phyloP scores from a whole-genome alignment of 2,888 invertebrate species.

The Tinea pellionella region DNA sequence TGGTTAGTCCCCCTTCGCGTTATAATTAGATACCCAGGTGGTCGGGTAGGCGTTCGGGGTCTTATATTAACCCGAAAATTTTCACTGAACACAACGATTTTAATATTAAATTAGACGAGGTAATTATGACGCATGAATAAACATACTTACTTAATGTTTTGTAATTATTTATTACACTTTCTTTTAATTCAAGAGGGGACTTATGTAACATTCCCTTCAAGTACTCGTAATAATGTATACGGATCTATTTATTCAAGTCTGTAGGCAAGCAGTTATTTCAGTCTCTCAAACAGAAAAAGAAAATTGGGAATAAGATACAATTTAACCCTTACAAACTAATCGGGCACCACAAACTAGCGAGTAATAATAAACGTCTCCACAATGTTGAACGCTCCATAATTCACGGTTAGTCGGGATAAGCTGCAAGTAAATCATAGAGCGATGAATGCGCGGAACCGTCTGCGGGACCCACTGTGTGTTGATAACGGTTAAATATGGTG shows the following conservation, averaged over 20 bases:
- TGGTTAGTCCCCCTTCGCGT: neutral
- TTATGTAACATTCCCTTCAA: too few relatives aligned
- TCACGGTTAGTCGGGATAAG: constrained; percentile 53
- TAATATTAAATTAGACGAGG: constrained; percentile 6
- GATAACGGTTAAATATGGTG: constrained; percentile 65
- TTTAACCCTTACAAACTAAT: neutral
- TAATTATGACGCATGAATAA: constrained; percentile 6
- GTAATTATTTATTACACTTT: neutral
- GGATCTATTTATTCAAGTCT: too few relatives aligned
- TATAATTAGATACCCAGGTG: constrained; percentile 5
- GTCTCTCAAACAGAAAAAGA: too few relatives aligned
- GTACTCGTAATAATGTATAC: too few relatives aligned
- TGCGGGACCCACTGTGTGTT: constrained; percentile 30
- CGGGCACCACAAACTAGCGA: neutral
- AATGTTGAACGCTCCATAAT: constrained; percentile 36
- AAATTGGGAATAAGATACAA: too few relatives aligned
- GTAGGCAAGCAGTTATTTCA: too few relatives aligned
- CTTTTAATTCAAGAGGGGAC: neutral
- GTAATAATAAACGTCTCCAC: constrained; percentile 17
- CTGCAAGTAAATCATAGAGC: constrained; percentile 57
- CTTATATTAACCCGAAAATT: constrained; percentile 3
- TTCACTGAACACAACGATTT: constrained; percentile 5
- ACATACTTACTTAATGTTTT: constrained; percentile 2
- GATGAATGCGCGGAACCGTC: constrained; percentile 49
- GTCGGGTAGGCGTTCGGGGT: neutral